These are phyloP conservation scores for Diphyllodes magnificus DNA, from an alignment of 2,113 vertebrate species.

Conservation along the genomic window DNA sequence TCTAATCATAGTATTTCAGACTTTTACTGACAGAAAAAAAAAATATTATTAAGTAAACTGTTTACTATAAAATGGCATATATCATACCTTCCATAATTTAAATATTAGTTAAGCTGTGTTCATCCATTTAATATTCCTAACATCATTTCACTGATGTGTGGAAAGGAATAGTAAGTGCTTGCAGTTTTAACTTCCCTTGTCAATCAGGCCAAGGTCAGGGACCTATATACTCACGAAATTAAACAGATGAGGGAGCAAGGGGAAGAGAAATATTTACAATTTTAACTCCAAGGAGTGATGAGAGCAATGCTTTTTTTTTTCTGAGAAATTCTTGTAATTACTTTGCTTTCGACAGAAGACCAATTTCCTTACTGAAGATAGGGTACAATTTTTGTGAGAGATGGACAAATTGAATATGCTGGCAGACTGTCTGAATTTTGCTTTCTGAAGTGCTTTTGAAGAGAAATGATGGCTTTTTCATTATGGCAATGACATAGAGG, in stretches of 20 bases:
- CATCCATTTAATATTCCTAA: not conserved
- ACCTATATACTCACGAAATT: not conserved
- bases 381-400: constrained; percentile 54
- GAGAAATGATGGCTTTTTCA: constrained; percentile 56
- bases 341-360: not conserved
- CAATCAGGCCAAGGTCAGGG: not conserved
- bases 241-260: not conserved
- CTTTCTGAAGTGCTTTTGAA: constrained; percentile 36
- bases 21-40: not conserved
- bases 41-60: not conserved
- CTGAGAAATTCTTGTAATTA: not conserved
- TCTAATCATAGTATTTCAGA: not conserved
- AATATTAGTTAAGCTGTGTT: not conserved
- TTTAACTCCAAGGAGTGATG: not conserved
- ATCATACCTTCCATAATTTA: not conserved
- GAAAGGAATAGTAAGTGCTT: not conserved
- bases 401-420: constrained; percentile 11
- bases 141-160: not conserved
- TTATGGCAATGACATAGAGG: constrained; percentile 20
- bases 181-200: not conserved
- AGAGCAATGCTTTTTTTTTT: not conserved
- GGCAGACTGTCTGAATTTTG: constrained; percentile 51
- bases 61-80: not conserved
- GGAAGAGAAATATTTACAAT: not conserved
- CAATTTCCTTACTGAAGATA: constrained; percentile 12